These are phyloP conservation scores for Microcebus ravelobensis DNA, from an alignment of 2,113 vertebrate species.

Conservation along the genomic window DNA sequence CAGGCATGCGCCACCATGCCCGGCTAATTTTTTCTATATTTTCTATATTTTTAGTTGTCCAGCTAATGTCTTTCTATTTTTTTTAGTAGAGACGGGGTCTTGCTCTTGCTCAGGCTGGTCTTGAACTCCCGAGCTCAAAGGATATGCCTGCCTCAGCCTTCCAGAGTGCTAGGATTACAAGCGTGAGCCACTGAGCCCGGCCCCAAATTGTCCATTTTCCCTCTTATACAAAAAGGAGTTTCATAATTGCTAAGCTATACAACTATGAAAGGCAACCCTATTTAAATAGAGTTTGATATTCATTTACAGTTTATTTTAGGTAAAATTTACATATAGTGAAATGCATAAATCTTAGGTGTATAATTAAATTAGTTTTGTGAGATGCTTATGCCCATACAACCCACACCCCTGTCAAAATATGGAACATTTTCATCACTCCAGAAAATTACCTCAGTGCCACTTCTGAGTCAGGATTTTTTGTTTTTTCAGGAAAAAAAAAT, in stretches of 20 bases:
- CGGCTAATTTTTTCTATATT: too few species aligned
- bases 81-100: too few species aligned
- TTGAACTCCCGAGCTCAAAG: too few species aligned
- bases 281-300: not conserved
- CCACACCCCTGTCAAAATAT: not conserved
- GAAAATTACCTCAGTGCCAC: not conserved
- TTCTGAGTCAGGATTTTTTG: not conserved
- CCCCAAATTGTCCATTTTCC: too few species aligned
- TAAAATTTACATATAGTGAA: constrained; percentile 14
- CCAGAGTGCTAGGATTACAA: too few species aligned
- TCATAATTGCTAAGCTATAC: not conserved
- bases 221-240: not conserved
- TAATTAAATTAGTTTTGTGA: not conserved
- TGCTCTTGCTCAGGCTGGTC: too few species aligned
- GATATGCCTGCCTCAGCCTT: too few species aligned
- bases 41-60: too few species aligned
- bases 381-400: not conserved
- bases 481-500: not conserved
- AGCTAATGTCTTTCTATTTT: too few species aligned
- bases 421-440: not conserved
- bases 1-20: too few species aligned
- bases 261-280: not conserved
- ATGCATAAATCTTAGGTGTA: not conserved
- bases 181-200: too few species aligned
- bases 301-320: not conserved